Evolutionary conservation across 2,797 vertebrate species (phyloP).

Genomic region (Sebastes taczanowskii): DNA sequence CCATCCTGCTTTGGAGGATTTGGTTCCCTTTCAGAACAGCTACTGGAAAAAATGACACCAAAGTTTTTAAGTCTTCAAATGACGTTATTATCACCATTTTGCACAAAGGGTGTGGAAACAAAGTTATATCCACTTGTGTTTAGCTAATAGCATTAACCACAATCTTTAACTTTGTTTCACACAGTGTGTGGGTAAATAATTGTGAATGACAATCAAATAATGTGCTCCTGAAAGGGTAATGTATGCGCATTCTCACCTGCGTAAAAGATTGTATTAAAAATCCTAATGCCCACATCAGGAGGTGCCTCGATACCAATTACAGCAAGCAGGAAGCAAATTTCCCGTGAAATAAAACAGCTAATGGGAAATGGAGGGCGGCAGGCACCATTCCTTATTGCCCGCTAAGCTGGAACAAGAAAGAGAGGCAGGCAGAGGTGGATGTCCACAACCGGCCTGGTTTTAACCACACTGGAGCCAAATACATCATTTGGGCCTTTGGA

Average conservation of each 20-base stretch:
- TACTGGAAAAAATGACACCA: conserved; percentile 9
- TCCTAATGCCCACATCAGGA: conserved; percentile 82
- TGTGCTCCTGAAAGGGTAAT: conserved; percentile 80
- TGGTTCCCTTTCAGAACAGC: conserved; percentile 33
- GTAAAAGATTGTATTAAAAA: conserved; percentile 82
- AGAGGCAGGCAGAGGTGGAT: conserved; percentile 47
- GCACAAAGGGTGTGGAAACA: conserved; percentile 21
- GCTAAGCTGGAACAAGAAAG: conserved; percentile 67
- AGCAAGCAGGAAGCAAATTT: conserved; percentile 85
- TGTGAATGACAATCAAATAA: conserved; percentile 81
- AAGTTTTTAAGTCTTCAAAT: conserved; percentile 34
- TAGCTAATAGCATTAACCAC: conserved; percentile 72
- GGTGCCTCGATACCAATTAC: conserved; percentile 84
- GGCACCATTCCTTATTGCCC: conserved; percentile 73
- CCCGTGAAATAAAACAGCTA: conserved; percentile 87
- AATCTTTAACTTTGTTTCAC: conserved; percentile 73
- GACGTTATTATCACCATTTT: conserved; percentile 21
- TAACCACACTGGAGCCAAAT: conserved; percentile 50
- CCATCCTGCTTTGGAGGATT: conserved; percentile 25
- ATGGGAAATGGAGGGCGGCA: conserved; percentile 81
- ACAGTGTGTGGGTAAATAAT: conserved; percentile 73
- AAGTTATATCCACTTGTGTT: conserved; percentile 31
- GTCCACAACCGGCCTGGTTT: conserved; percentile 66
- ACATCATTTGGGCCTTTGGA: conserved; percentile 28
- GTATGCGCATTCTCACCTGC: conserved; percentile 82